phyloP scores from a whole-genome alignment of 2,888 invertebrate genomes.

The Drosophila pseudotalamancana region DNA sequence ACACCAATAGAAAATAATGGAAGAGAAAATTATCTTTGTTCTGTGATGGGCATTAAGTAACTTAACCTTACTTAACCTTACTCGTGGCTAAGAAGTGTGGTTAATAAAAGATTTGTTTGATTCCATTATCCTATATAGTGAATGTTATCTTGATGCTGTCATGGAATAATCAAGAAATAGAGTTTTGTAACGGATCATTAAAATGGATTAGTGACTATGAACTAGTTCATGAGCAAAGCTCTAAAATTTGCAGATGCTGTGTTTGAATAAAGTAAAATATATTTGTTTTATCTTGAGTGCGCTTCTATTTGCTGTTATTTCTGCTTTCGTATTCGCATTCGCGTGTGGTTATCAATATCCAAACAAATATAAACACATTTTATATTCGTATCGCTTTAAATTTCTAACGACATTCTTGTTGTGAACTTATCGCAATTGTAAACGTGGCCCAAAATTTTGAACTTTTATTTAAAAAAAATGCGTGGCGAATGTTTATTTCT shows the following conservation, averaged over 20 bases:
- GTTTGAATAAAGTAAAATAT: too few species aligned
- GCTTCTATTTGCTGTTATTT: neutral
- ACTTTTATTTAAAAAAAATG: constrained; percentile 3
- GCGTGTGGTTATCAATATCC: constrained; percentile 5
- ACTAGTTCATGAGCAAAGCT: too few species aligned
- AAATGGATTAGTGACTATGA: too few species aligned
- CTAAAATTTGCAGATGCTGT: too few species aligned
- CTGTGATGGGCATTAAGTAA: neutral
- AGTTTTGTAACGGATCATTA: too few species aligned
- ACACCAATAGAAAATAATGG: neutral
- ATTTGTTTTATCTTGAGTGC: too few species aligned
- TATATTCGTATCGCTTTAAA: constrained; percentile 3
- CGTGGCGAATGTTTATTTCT: constrained; percentile 4
- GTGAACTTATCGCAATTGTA: constrained; percentile 17
- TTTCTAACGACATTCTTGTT: neutral
- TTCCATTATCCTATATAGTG: too few species aligned
- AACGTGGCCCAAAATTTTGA: constrained; percentile 5
- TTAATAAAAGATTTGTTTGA: too few species aligned
- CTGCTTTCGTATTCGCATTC: neutral
- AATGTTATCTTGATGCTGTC: too few species aligned
- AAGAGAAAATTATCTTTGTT: neutral
- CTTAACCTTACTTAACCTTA: too few species aligned
- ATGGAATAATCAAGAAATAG: too few species aligned
- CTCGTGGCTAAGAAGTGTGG: too few species aligned
- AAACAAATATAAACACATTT: constrained; percentile 2